phyloP scores from a whole-genome alignment of 1,140 invertebrate genomes.

The Nymphalis io region DNA sequence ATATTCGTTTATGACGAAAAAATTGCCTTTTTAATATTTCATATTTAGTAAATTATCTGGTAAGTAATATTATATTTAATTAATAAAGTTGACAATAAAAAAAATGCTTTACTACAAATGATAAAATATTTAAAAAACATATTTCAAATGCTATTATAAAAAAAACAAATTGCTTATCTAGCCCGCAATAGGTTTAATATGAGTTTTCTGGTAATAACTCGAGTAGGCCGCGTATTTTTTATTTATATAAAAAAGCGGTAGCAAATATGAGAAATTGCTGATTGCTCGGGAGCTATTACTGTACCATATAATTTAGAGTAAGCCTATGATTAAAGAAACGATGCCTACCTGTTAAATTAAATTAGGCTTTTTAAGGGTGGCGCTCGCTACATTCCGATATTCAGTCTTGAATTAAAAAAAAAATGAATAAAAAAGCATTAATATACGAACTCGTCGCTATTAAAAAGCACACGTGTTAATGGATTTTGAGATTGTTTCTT shows the following conservation, averaged over 20 bases:
- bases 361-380: constrained; percentile 79
- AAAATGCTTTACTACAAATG: too few relatives aligned
- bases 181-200: background rate
- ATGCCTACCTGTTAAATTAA: constrained; percentile 81
- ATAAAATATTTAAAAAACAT: too few relatives aligned
- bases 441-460: constrained; percentile 67
- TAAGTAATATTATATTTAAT: too few relatives aligned
- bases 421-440: constrained; percentile 62
- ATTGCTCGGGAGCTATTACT: constrained; percentile 76
- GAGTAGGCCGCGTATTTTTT: constrained; percentile 48
- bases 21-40: too few relatives aligned
- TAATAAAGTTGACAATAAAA: too few relatives aligned
- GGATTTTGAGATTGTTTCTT: constrained; percentile 61
- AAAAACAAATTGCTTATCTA: background rate
- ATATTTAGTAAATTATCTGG: too few relatives aligned
- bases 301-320: constrained; percentile 75
- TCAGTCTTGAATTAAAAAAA: constrained; percentile 52
- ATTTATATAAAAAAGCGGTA: constrained; percentile 64
- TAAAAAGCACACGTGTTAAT: constrained; percentile 69
- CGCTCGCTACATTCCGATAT: constrained; percentile 64
- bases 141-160: too few relatives aligned
- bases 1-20: background rate
- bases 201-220: constrained; percentile 28
- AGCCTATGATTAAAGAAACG: constrained; percentile 77
- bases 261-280: constrained; percentile 77